Conservation (phyloP, 2,888 invertebrate species). For the Eilema caniola region DNA sequence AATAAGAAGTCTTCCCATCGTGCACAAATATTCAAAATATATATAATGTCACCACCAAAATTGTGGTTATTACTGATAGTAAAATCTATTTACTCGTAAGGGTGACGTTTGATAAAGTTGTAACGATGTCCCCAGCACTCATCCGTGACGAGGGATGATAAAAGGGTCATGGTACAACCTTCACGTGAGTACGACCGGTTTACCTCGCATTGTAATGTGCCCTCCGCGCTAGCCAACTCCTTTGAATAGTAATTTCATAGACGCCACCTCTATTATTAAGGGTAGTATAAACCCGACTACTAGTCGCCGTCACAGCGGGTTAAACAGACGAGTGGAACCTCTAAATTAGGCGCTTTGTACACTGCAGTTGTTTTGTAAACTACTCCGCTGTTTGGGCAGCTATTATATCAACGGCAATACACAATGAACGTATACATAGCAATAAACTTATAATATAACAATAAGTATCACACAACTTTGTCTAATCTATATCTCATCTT, state of each 20-base stretch:
- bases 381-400: constrained; percentile 41
- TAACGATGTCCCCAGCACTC: constrained; percentile 61
- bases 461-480: background rate
- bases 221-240: constrained; percentile 67
- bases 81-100: constrained; percentile 54
- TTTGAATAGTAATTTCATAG: constrained; percentile 78
- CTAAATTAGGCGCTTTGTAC: constrained; percentile 69
- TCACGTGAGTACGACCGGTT: constrained; percentile 73
- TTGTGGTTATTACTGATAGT: constrained; percentile 46
- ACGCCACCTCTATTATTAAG: constrained; percentile 76
- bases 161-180: constrained; percentile 70
- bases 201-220: constrained; percentile 72
- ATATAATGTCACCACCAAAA: constrained; percentile 38
- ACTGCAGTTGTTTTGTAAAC: constrained; percentile 55
- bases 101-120: constrained; percentile 61
- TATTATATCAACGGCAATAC: constrained; percentile 21
- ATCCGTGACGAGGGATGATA: constrained; percentile 70
- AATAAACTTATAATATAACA: background rate
- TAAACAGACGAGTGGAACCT: constrained; percentile 67
- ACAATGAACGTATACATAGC: background rate
- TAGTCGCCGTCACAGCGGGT: constrained; percentile 68
- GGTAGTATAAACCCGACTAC: constrained; percentile 72
- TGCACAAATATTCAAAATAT: constrained; percentile 7
- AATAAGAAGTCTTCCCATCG: background rate
- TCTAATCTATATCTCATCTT: background rate